Conservation (phyloP, 2,113 vertebrate species). For the Scolopax mira region DNA sequence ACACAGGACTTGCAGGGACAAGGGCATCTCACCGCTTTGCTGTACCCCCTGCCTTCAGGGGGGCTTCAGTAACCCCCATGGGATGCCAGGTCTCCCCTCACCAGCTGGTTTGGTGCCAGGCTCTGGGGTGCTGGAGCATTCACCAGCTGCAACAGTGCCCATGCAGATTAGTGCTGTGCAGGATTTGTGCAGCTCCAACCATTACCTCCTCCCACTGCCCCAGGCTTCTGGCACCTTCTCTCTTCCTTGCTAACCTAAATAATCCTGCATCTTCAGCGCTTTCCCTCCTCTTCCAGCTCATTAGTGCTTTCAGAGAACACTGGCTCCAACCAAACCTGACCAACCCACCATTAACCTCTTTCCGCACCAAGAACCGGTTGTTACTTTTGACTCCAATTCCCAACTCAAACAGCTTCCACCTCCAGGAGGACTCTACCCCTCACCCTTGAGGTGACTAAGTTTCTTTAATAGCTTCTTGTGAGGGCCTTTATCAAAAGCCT, state of each 20-base stretch:
- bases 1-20: not conserved
- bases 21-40: not conserved
- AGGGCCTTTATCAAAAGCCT: conserved; percentile 41
- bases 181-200: not conserved
- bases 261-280: not conserved
- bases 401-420: not conserved
- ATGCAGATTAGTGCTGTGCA: not conserved
- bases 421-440: conserved; percentile 4
- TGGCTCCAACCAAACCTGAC: not conserved
- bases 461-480: conserved; percentile 37
- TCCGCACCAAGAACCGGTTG: not conserved
- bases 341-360: conserved; percentile 35
- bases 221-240: conserved; percentile 4
- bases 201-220: not conserved
- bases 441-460: not conserved
- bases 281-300: conserved; percentile 21
- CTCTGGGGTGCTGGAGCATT: not conserved
- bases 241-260: conserved; percentile 30
- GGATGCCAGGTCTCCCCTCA: not conserved
- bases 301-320: conserved; percentile 26
- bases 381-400: conserved; percentile 18
- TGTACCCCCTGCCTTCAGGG: not conserved
- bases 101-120: not conserved
- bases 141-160: not conserved
- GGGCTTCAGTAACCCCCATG: not conserved